A percentile compares a stretch with the other conserved stretches of the same genome.
Conservation (phyloP, 1,140 invertebrate species). For the Sinella curviseta region DNA sequence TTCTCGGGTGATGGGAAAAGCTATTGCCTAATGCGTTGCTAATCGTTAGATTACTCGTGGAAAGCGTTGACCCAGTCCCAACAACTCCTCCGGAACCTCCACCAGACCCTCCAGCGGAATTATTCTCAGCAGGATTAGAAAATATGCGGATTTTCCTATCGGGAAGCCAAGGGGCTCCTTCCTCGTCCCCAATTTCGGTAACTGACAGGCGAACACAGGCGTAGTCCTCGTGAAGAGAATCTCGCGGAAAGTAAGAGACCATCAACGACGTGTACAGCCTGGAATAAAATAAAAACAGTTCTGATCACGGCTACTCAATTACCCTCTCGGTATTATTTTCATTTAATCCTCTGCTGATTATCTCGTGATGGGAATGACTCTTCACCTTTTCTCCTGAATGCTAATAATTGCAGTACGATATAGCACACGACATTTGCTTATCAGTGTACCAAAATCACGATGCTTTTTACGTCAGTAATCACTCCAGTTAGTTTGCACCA, state of each 20-base stretch:
- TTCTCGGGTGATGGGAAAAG: constrained; percentile 7
- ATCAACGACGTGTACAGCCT: constrained; percentile 47
- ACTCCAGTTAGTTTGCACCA: too few species aligned
- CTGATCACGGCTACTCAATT: too few species aligned
- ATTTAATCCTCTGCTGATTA: too few species aligned
- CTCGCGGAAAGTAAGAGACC: constrained; percentile 49
- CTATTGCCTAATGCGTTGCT: constrained; percentile 18
- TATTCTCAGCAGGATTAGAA: constrained; percentile 48
- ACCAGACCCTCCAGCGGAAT: neutral
- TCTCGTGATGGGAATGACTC: too few species aligned
- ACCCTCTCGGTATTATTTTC: too few species aligned
- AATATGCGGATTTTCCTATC: constrained; percentile 49
- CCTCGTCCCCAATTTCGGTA: constrained; percentile 45
- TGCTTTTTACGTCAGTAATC: too few species aligned
- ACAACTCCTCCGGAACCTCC: neutral
- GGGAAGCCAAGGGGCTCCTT: constrained; percentile 43
- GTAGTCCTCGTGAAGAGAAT: constrained; percentile 47
- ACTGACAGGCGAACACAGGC: constrained; percentile 44
- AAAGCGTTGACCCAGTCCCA: neutral
- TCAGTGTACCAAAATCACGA: too few species aligned
- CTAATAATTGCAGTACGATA: too few species aligned
- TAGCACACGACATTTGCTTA: too few species aligned
- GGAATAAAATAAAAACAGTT: constrained; percentile 5
- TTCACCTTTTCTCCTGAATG: too few species aligned
- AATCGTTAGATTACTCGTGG: neutral